Base-by-base conservation (phyloP, 2,888 invertebrate species). In the Lithophane ornitopus region DNA sequence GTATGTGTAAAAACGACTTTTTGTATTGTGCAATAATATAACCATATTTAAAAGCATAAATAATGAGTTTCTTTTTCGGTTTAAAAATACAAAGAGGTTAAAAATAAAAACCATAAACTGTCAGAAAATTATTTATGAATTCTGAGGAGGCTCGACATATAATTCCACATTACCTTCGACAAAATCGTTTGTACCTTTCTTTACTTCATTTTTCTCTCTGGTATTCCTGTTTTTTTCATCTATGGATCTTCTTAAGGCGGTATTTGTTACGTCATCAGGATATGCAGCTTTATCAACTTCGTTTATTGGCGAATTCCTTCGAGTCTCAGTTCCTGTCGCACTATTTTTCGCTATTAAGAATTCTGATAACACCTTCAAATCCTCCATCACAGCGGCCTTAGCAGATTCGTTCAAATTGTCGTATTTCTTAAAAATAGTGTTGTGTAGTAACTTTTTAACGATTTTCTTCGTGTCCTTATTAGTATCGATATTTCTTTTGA, bases 1-100 rank as follows among this genome's bases (percentile, higher is more conserved):
- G 7, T 26, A 26, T 56, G 7, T 26, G 26, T 56, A 63, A 14
- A 26, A 28, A 78, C 22, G 14, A 56, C 14, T 77, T 74, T 80
- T 79, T 80, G 70, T 81, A 80, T 70, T 70, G 66, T 81, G 81
- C 75, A 79, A 74, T 79, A 74, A 49, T 44, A 79, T 46, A 58
- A 62, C n/a, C 44, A 39, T 56, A 58, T 73, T 68, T 34, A 54
- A 80, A 72, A 34, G 2, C 6, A 34, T 28, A n/a, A 44, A 7
- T 34, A 19, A 28, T 2, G 49, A 28, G 46, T 68, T 77, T 77
- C 1, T 16, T 74, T 73, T 70, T 16, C 34, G 7, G 41, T 28
- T 34, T 6, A 34, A 3, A 34, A 34, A 34, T 34, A 34, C 34
- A 34, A 34, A 34, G 6, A 2, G n/a, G 2, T 39, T 11, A 41